A percentile compares a stretch with the other conserved stretches of the same genome.
These are phyloP conservation scores for Saccostrea glomerata DNA, from an alignment of 1,140 invertebrate species.

Conservation along the genomic window DNA sequence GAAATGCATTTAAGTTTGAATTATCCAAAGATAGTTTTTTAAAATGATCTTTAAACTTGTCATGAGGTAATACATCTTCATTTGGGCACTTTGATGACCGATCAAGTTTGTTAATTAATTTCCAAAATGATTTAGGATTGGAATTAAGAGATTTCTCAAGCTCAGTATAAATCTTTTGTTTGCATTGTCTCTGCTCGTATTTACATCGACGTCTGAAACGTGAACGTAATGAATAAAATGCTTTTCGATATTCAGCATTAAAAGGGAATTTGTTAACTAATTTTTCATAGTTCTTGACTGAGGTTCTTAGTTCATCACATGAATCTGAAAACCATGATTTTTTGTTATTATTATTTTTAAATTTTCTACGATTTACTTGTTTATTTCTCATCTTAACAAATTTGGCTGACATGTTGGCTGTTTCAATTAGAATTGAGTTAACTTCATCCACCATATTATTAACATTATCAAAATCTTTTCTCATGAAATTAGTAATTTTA, in stretches of 20 bases:
- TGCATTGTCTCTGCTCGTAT: constrained; percentile 10
- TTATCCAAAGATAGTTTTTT: neutral
- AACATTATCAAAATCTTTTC: neutral
- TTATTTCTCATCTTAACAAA: neutral
- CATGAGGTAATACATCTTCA: neutral
- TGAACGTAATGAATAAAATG: constrained; percentile 15
- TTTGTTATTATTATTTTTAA: neutral
- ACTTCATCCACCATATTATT: neutral
- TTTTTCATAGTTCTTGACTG: constrained; percentile 38
- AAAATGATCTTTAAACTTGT: constrained; percentile 16
- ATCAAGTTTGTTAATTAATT: constrained; percentile 37
- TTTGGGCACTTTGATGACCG: neutral
- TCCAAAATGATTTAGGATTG: constrained; percentile 43
- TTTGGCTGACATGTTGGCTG: constrained; percentile 24
- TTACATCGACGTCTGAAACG: neutral
- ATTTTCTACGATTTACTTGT: neutral
- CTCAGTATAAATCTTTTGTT: neutral
- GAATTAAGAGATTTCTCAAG: neutral
- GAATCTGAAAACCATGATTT: constrained; percentile 45
- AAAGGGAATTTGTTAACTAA: constrained; percentile 38
- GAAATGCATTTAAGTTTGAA: neutral
- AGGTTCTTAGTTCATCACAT: constrained; percentile 15
- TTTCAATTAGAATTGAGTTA: constrained; percentile 26
- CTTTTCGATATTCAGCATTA: constrained; percentile 20
- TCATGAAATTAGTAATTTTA: constrained; percentile 8